phyloP scores from a whole-genome alignment of 2,113 vertebrate genomes.

The Eurystomus gularis region DNA sequence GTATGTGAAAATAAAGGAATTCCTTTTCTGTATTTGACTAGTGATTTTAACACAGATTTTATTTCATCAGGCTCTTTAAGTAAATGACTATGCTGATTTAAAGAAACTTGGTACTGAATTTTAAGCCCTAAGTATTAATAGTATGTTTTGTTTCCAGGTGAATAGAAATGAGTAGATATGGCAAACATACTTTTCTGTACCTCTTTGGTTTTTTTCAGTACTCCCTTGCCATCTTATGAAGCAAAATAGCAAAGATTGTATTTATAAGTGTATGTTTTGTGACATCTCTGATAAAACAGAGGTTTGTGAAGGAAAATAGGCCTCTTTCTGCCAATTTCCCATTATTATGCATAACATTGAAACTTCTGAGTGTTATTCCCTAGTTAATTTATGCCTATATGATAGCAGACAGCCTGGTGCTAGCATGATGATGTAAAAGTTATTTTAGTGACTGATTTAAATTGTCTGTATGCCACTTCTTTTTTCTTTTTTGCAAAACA shows the following conservation, averaged over 20 bases:
- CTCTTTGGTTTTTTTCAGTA: neutral
- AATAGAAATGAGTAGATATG: neutral
- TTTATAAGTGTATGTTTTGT: neutral
- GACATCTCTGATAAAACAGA: neutral
- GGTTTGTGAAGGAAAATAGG: neutral
- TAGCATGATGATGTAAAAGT: neutral
- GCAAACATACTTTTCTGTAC: neutral
- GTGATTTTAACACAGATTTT: neutral
- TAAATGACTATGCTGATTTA: neutral
- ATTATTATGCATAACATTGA: neutral
- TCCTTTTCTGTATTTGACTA: neutral
- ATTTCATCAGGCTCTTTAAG: neutral
- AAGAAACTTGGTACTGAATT: neutral
- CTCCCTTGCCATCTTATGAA: neutral
- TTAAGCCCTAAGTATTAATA: neutral
- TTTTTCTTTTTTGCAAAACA: neutral
- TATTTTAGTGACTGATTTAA: neutral
- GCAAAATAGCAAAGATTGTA: neutral
- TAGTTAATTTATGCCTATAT: neutral
- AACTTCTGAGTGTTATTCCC: neutral
- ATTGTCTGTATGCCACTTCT: neutral
- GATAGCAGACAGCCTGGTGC: neutral
- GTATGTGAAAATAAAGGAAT: slow-evolving; percentile 68
- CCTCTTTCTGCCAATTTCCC: neutral
- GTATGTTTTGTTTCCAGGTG: neutral